A percentile compares a stretch with the other conserved stretches of the same genome.
These are phyloP conservation scores for Oostethus manadensis DNA, from an alignment of 2,113 vertebrate species.

Conservation along the genomic window DNA sequence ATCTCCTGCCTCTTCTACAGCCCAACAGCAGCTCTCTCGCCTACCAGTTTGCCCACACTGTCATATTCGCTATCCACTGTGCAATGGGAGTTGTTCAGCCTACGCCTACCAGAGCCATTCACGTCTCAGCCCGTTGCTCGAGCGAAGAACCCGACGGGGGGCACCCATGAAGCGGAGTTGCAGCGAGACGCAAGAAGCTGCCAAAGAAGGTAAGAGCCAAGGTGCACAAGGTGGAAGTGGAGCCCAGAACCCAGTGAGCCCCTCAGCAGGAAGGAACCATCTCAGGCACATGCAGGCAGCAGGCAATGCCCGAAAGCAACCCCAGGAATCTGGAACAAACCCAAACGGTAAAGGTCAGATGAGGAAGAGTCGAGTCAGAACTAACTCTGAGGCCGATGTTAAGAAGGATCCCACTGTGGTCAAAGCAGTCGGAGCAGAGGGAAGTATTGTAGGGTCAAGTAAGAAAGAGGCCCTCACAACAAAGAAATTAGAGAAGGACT, in stretches of 20 bases:
- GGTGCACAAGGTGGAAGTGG: conserved; percentile 44
- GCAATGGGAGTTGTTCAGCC: conserved; percentile 71
- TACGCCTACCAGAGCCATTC: conserved; percentile 76
- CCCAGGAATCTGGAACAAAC: conserved; percentile 46
- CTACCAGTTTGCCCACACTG: conserved; percentile 68
- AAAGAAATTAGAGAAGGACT: conserved; percentile 61
- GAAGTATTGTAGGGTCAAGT: conserved; percentile 39
- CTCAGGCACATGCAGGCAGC: conserved; percentile 62
- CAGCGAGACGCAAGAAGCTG: conserved; percentile 68
- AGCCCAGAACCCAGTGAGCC: conserved; percentile 63
- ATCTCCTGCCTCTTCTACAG: conserved; percentile 49
- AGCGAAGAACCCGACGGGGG: conserved; percentile 51
- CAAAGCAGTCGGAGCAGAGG: conserved; percentile 54
- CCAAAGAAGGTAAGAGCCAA: conserved; percentile 52
- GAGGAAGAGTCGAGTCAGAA: conserved; percentile 56
- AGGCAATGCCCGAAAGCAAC: conserved; percentile 57
- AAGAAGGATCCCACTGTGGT: conserved; percentile 51
- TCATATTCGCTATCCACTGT: conserved; percentile 71
- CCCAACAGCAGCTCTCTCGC: conserved; percentile 53
- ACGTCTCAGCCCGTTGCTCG: conserved; percentile 68
- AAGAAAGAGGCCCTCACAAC: conserved; percentile 53
- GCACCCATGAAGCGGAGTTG: conserved; percentile 64
- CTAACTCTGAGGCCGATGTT: conserved; percentile 59
- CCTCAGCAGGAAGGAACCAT: conserved; percentile 58
- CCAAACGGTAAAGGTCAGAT: conserved; percentile 47